Conservation (phyloP, 2,113 vertebrate genomes). For the Perognathus longimembris region DNA sequence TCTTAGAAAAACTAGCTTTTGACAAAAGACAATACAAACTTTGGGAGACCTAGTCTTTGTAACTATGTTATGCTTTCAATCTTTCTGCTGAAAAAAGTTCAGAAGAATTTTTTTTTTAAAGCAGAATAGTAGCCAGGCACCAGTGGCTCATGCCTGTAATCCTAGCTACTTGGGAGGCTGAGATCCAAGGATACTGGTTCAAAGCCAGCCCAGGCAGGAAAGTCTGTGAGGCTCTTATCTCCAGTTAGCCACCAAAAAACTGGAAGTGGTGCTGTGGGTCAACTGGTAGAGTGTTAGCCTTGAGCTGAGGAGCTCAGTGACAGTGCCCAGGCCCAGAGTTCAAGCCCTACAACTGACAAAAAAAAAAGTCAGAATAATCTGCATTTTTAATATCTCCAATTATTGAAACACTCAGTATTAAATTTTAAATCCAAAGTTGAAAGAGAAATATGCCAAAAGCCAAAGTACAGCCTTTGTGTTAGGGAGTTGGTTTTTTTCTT, state of each 20-base stretch:
- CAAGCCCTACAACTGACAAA: no score
- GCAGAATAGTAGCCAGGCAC: no score
- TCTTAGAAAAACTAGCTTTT: not conserved
- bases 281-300: no score
- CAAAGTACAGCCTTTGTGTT: not conserved
- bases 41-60: not conserved
- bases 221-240: no score
- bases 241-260: no score
- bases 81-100: conserved; percentile 14
- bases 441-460: not conserved
- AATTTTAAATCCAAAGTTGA: not conserved
- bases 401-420: not conserved
- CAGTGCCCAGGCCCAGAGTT: no score
- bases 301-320: no score
- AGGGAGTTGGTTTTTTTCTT: not conserved
- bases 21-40: not conserved
- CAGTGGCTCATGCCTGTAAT: no score
- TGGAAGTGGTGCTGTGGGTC: no score
- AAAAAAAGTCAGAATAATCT: not conserved
- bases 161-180: no score
- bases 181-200: no score
- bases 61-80: not conserved
- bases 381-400: not conserved
- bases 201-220: no score
- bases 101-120: not conserved